phyloP scores from a whole-genome alignment of 2,797 vertebrate species.

The Etheostoma nigrum region DNA sequence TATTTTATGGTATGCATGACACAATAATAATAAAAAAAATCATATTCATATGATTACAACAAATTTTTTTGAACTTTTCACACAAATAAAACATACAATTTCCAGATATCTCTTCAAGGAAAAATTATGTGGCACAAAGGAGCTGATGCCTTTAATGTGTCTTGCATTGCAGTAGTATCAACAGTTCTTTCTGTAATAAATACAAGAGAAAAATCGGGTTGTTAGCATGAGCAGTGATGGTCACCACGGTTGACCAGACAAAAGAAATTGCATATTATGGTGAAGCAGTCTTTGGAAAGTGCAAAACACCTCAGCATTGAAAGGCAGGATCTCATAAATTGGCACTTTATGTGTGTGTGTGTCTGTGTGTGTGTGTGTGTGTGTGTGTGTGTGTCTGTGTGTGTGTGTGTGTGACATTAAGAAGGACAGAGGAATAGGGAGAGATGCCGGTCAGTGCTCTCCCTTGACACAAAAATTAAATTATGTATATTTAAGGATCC shows the following conservation, averaged over 20 bases:
- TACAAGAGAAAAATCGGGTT: not conserved
- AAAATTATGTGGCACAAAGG: not conserved
- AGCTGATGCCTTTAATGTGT: not conserved
- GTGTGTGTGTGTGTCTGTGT: not conserved
- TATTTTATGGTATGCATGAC: too few relatives aligned
- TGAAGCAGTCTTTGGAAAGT: constrained; percentile 22
- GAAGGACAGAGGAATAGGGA: not conserved
- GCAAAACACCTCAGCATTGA: constrained; percentile 14
- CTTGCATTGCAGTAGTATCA: not conserved
- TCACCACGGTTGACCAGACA: constrained; percentile 10
- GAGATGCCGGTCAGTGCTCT: constrained; percentile 24
- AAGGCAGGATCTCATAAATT: constrained; percentile 37
- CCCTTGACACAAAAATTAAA: constrained; percentile 34
- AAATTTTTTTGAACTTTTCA: not conserved
- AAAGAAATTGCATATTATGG: not conserved
- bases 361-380: constrained; percentile 13
- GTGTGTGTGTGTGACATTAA: not conserved
- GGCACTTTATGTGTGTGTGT: constrained; percentile 34
- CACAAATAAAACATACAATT: not conserved
- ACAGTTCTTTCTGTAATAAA: not conserved
- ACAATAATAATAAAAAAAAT: too few relatives aligned
- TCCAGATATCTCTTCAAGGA: not conserved
- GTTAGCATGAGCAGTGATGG: constrained; percentile 9
- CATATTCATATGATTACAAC: not conserved
- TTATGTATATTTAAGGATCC: constrained; percentile 29